Evolutionary conservation across 2,888 invertebrate species (phyloP).

Genomic region (Lithophane ornitopus): DNA sequence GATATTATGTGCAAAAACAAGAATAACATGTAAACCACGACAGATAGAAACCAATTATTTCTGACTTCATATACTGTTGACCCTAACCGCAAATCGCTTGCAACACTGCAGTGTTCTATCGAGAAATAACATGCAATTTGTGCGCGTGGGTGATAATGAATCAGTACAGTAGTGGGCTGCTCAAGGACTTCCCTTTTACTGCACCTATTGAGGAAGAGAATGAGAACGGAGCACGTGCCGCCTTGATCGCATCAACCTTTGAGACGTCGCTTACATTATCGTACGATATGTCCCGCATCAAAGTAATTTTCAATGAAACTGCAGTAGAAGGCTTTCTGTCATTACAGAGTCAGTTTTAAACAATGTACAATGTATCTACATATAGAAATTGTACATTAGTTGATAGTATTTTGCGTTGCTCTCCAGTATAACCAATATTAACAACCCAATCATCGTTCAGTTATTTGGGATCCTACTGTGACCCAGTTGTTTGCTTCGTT

Average conservation of each 20-base stretch:
- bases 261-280: conserved; percentile 12
- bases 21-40: conserved; percentile 21
- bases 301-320: conserved; percentile 33
- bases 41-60: conserved; percentile 34
- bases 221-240: conserved; percentile 66
- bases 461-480: conserved; percentile 56
- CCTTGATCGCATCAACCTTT: conserved; percentile 47
- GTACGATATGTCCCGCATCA: conserved; percentile 3
- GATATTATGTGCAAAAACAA: not conserved
- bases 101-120: conserved; percentile 68
- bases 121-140: conserved; percentile 75
- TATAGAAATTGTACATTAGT: not conserved
- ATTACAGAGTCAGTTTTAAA: not conserved
- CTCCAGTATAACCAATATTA: conserved; percentile 31
- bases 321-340: not conserved
- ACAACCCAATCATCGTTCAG: conserved; percentile 46
- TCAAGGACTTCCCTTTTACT: conserved; percentile 89
- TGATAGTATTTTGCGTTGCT: conserved; percentile 11
- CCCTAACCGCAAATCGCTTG: conserved; percentile 66
- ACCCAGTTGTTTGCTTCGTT: conserved; percentile 57
- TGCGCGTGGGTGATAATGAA: conserved; percentile 85
- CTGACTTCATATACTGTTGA: conserved; percentile 57
- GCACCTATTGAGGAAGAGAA: conserved; percentile 76
- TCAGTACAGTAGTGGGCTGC: conserved; percentile 81
- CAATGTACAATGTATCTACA: not conserved